Conservation (phyloP, 2,888 invertebrate species). For the Hemithea aestivaria region DNA sequence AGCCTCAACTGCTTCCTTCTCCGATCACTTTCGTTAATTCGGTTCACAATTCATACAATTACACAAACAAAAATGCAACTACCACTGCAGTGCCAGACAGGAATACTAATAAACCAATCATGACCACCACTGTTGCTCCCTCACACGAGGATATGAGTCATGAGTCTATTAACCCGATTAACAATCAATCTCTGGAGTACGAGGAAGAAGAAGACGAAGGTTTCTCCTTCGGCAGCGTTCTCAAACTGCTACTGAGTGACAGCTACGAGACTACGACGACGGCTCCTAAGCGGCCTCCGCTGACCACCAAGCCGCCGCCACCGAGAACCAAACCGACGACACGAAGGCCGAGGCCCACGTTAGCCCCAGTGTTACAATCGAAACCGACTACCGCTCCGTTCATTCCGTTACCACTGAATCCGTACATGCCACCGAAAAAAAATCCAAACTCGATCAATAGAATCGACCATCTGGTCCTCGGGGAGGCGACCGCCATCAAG, state of each 20-base stretch:
- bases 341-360: slow-evolving; percentile 20
- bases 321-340: slow-evolving; percentile 27
- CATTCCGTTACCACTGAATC: slow-evolving; percentile 46
- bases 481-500: slow-evolving; percentile 64
- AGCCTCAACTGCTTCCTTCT: too few species aligned
- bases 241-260: slow-evolving; percentile 80
- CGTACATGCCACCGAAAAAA: slow-evolving; percentile 45
- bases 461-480: slow-evolving; percentile 67
- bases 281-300: slow-evolving; percentile 18
- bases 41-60: too few species aligned
- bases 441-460: slow-evolving; percentile 51
- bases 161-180: too few species aligned
- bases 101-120: slow-evolving; percentile 9
- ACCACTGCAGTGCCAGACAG: too few species aligned
- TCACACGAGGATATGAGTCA: slow-evolving; percentile 18
- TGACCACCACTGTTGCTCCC: slow-evolving; percentile 26
- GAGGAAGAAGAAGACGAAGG: slow-evolving; percentile 70
- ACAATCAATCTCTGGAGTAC: slow-evolving; percentile 46
- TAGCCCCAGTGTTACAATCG: slow-evolving; percentile 17
- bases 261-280: slow-evolving; percentile 57
- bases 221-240: slow-evolving; percentile 80
- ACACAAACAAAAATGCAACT: too few species aligned
- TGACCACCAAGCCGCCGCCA: slow-evolving; percentile 20
- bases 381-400: slow-evolving; percentile 42
- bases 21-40: too few species aligned